These are phyloP conservation scores for Hydrozoanthus gracilis DNA, from an alignment of 92 coral and sea anemone species.

Conservation along the genomic window DNA sequence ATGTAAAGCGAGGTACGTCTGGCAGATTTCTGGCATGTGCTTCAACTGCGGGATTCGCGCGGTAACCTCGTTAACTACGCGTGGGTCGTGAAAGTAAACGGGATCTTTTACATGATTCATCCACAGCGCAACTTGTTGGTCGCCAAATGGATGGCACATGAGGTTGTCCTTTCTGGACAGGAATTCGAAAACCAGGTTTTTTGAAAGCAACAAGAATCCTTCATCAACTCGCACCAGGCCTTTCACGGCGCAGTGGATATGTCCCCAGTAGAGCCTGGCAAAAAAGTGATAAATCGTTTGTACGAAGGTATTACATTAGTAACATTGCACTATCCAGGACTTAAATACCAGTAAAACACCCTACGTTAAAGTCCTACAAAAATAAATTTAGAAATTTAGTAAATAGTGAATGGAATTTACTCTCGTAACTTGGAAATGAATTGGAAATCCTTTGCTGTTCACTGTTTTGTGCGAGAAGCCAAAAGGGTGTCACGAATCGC, in stretches of 20 bases:
- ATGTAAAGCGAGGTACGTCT: slow-evolving; percentile 79
- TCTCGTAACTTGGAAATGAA: too few species aligned
- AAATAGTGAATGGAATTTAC: too few species aligned
- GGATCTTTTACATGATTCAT: slow-evolving; percentile 82
- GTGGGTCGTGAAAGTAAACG: slow-evolving; percentile 89
- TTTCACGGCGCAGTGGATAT: slow-evolving; percentile 81
- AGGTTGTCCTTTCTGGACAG: slow-evolving; percentile 63
- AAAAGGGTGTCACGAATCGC: too few species aligned
- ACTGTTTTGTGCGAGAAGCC: too few species aligned
- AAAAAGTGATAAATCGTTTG: not conserved
- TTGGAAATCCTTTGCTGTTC: too few species aligned
- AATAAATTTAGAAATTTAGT: too few species aligned
- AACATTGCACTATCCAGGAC: too few species aligned
- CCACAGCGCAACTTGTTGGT: slow-evolving; percentile 94
- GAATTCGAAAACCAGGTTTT: slow-evolving; percentile 79
- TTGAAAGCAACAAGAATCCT: slow-evolving; percentile 84
- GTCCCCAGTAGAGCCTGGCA: slow-evolving; percentile 94
- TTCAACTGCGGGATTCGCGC: slow-evolving; percentile 77
- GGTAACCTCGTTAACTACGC: slow-evolving; percentile 81
- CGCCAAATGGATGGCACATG: slow-evolving; percentile 96
- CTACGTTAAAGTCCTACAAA: too few species aligned
- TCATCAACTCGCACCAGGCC: slow-evolving; percentile 96
- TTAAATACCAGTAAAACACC: too few species aligned
- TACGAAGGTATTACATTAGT: too few species aligned
- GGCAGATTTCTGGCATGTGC: slow-evolving; percentile 67